Base-by-base conservation (phyloP, 2,113 vertebrate genomes). In the Hippotragus niger region DNA sequence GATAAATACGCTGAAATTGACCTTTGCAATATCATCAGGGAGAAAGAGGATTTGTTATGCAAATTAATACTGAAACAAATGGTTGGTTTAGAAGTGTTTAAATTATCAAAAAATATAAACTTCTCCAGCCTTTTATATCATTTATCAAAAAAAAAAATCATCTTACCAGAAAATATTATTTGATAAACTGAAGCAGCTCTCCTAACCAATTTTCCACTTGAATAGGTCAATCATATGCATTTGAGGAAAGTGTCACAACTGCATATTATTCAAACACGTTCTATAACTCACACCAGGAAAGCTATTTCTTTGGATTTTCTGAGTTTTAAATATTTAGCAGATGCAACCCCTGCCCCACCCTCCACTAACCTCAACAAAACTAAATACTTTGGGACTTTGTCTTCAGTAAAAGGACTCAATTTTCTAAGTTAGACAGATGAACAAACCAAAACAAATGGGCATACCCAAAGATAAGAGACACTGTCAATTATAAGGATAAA, bases 401-500 rank as follows among this genome's bases (percentile, higher is more conserved):
- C 74, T 97, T 84, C 43, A 90, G 55, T 67, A 88, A 62, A 78
- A 50, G 15, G 62, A 52, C 9, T 93, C 40, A 85, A 50, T 85
- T 97, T 95, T 92, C 60, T 86, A 88, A 90, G 55, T 81, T 64
- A 88, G 91, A 64, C 47, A 95, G 95, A 74, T 62, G 7, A 86
- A 92, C 7, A 86, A 82, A 92, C 80, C 16, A 84, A 95, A 81
- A 64, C 40, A 87, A 94, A 84, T 43, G n/a, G 14, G 13, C 13
- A 85, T 27, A 90, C 80, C 1, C 29, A 93, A 74, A 88, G 23
- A 55, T 45, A 78, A 87, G 52, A 74, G 50, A 74, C 27, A 71
- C 33, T 76, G 55, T 33, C 15, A 94, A 45, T 86, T 88, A 58
- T 1, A 74, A 15, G n/a, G n/a, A 52, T 57, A 45, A 40, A 57